These are phyloP conservation scores for Carapus acus DNA, from an alignment of 2,797 vertebrate species.

Conservation along the genomic window DNA sequence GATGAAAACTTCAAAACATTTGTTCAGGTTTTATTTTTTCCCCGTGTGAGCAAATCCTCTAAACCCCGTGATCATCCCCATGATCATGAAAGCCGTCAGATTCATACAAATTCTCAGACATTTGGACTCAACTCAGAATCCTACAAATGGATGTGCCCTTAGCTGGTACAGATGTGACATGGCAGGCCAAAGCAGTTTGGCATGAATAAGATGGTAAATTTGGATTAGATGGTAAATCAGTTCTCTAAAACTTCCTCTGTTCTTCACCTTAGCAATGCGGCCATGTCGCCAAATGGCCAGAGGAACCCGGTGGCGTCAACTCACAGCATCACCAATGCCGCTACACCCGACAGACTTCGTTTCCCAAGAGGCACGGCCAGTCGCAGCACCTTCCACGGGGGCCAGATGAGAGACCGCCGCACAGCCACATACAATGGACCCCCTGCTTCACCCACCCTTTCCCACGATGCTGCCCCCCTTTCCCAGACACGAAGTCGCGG, in stretches of 20 bases:
- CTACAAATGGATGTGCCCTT: too few relatives aligned
- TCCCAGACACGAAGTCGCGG: conserved; percentile 89
- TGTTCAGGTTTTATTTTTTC: too few relatives aligned
- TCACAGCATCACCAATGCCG: conserved; percentile 88
- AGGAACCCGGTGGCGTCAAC: conserved; percentile 92
- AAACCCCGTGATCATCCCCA: too few relatives aligned
- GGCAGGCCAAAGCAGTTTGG: too few relatives aligned
- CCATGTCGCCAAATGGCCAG: conserved; percentile 78
- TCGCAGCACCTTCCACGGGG: conserved; percentile 93
- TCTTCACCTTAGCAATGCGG: conserved; percentile 61
- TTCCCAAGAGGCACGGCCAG: conserved; percentile 91
- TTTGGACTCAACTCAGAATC: too few relatives aligned
- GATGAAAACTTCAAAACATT: too few relatives aligned
- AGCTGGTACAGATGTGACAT: too few relatives aligned
- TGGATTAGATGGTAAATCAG: neutral
- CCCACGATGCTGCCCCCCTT: conserved; percentile 86
- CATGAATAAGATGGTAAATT: too few relatives aligned
- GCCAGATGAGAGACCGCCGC: conserved; percentile 89
- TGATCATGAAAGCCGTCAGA: too few relatives aligned
- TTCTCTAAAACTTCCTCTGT: neutral
- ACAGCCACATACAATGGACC: conserved; percentile 97
- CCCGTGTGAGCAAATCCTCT: too few relatives aligned
- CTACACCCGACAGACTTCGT: conserved; percentile 89
- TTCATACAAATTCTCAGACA: too few relatives aligned
- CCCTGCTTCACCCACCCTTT: conserved; percentile 90